Conservation (phyloP, 2,888 invertebrate genomes). For the Philhelius pedissequus region DNA sequence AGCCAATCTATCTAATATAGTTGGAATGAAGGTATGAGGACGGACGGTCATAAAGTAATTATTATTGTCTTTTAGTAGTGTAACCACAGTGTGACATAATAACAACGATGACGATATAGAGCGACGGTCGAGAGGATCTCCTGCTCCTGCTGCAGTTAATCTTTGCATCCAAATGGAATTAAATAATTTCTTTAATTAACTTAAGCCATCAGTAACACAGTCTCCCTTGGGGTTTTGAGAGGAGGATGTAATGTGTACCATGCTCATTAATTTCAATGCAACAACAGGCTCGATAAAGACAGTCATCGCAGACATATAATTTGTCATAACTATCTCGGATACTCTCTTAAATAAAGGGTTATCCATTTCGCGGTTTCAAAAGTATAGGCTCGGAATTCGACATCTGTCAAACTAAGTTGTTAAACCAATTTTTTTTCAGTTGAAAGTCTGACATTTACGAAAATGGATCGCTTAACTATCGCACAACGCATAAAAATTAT, state of each 20-base stretch:
- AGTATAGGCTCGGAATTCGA: too few relatives aligned
- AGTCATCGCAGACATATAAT: background rate
- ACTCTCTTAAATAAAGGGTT: background rate
- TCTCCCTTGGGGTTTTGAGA: background rate
- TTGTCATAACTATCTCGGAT: background rate
- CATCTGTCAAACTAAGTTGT: too few relatives aligned
- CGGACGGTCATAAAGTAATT: background rate
- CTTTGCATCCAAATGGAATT: constrained; percentile 13
- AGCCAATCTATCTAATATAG: too few relatives aligned
- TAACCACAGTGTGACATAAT: too few relatives aligned
- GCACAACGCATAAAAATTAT: too few relatives aligned
- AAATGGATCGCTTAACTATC: too few relatives aligned
- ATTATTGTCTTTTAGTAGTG: constrained; percentile 4
- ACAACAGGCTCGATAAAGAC: background rate
- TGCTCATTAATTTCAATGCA: background rate
- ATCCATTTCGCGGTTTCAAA: too few relatives aligned
- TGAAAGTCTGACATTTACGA: too few relatives aligned
- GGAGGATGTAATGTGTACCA: background rate
- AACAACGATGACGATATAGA: background rate
- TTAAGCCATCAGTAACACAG: background rate
- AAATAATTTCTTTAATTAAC: constrained; percentile 35
- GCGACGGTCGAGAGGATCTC: background rate
- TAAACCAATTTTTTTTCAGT: too few relatives aligned
- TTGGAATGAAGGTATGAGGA: background rate
- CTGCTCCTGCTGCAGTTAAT: constrained; percentile 25